Base-by-base conservation (phyloP, 1,140 invertebrate species). In the Eriocheir sinensis region DNA sequence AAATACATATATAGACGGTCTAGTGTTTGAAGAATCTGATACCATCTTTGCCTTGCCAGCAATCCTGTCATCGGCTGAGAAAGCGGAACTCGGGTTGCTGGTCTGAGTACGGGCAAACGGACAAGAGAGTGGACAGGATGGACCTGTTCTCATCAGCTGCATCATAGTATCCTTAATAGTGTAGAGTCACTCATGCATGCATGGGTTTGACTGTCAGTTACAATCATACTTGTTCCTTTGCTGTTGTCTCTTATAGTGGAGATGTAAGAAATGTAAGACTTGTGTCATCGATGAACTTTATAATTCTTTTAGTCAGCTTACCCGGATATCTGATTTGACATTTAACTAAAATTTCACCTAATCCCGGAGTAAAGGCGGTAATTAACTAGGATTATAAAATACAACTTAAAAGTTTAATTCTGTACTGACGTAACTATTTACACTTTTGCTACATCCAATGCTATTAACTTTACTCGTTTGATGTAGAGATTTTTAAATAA, bases 51-150 rank as follows among this genome's bases (percentile, higher is more conserved):
- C n/a, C 60, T 72, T 72, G 60, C 60, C 60, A 72, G 60, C 60
- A n/a, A 72, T 72, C 60, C 60, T 72, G 60, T n/a, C 60, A n/a
- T 4, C 60, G 60, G 60, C 60, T 72, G 60, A 72, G 60, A 72
- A 72, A 72, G 60, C 27, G 60, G 60, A 72, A n/a, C 60, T 72
- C 21, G 60, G 60, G 21, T 72, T 72, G 60, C 60, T n/a, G 27
- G 6, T 72, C 60, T 72, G 60, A 72, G 60, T 72, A 72, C 60
- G 21, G n/a, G 21, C 60, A 72, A 21, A n/a, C 21, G 60, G 60
- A 72, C 60, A 27, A 72, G 21, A 72, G n/a, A 72, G 12, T 27
- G 21, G 60, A 72, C 60, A 72, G 12, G 60, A 72, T n/a, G 60
- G 60, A 72, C 27, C n/a, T 72, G 60, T 72, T 21, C 60, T 6